Evolutionary conservation across 1,140 invertebrate genomes (phyloP).

Genomic region (Drosophila miranda): DNA sequence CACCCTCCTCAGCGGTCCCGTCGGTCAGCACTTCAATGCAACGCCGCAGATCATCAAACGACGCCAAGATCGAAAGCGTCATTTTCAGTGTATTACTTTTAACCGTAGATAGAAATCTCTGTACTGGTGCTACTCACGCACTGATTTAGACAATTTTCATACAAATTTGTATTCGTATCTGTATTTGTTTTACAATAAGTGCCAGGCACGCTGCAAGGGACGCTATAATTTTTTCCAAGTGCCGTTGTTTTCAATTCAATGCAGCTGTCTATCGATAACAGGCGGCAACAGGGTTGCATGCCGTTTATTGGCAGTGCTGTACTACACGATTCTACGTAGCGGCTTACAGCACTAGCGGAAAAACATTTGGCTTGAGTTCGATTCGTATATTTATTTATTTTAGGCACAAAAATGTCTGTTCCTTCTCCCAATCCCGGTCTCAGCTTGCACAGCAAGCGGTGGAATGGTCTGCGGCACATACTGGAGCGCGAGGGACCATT

Average conservation of each 20-base stretch:
- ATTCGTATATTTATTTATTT: conserved; percentile 4
- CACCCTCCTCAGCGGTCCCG: conserved; percentile 87
- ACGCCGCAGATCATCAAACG: conserved; percentile 87
- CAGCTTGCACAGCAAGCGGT: conserved; percentile 83
- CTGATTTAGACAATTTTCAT: background rate
- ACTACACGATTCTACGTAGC: no score
- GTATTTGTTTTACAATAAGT: conserved; percentile 23
- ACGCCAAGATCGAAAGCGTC: conserved; percentile 83
- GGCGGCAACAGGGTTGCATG: background rate
- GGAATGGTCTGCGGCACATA: conserved; percentile 93
- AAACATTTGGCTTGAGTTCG: conserved; percentile 14
- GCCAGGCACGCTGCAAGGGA: conserved; percentile 63
- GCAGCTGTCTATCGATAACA: conserved; percentile 12
- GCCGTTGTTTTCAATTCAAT: conserved; percentile 73
- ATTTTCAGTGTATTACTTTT: conserved; percentile 42
- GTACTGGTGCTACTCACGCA: background rate
- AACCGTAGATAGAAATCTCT: background rate
- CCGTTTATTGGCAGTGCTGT: conserved; percentile 6
- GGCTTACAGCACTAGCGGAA: background rate
- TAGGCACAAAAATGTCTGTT: conserved; percentile 44
- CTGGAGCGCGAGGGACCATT: conserved; percentile 96
- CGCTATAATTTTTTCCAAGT: conserved; percentile 52
- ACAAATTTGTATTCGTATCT: background rate
- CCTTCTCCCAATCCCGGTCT: conserved; percentile 57
- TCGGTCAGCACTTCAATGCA: conserved; percentile 86